These are phyloP conservation scores for Heterotilapia buettikoferi DNA, from an alignment of 2,113 vertebrate species.

Conservation along the genomic window DNA sequence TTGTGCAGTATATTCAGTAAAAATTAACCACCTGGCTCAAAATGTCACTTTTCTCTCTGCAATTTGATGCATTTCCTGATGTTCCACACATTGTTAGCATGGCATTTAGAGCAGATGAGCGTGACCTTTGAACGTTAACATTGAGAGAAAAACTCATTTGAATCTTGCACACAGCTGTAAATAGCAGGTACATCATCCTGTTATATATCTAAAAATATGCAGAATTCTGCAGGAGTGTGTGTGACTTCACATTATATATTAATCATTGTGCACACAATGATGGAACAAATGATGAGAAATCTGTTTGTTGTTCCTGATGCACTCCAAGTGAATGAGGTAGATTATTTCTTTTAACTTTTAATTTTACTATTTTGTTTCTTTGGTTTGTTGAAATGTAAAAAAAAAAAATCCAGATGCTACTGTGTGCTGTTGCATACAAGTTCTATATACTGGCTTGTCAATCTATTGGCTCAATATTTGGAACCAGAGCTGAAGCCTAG, in stretches of 20 bases:
- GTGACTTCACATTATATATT: neutral
- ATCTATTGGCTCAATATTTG: neutral
- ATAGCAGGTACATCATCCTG: neutral
- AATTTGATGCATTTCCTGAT: slow-evolving; percentile 44
- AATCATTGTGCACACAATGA: neutral
- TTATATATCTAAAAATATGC: slow-evolving; percentile 5
- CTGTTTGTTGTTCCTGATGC: neutral
- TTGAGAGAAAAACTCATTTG: slow-evolving; percentile 28
- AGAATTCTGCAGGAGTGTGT: neutral
- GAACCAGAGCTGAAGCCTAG: neutral
- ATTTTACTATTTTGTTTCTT: neutral
- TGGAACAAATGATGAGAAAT: neutral
- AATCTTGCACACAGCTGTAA: slow-evolving; percentile 45
- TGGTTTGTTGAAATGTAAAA: neutral
- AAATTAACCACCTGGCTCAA: slow-evolving; percentile 8
- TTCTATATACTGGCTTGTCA: neutral
- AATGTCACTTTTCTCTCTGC: slow-evolving; percentile 42
- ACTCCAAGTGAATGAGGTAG: neutral
- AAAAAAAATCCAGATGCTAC: neutral
- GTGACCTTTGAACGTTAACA: slow-evolving; percentile 40
- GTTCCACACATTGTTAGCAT: slow-evolving; percentile 9
- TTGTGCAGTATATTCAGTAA: neutral
- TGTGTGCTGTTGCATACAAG: neutral
- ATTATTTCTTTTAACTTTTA: neutral
- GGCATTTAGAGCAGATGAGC: slow-evolving; percentile 46